These are phyloP conservation scores for Numenius arquata DNA, from an alignment of 2,113 vertebrate genomes.

Conservation along the genomic window DNA sequence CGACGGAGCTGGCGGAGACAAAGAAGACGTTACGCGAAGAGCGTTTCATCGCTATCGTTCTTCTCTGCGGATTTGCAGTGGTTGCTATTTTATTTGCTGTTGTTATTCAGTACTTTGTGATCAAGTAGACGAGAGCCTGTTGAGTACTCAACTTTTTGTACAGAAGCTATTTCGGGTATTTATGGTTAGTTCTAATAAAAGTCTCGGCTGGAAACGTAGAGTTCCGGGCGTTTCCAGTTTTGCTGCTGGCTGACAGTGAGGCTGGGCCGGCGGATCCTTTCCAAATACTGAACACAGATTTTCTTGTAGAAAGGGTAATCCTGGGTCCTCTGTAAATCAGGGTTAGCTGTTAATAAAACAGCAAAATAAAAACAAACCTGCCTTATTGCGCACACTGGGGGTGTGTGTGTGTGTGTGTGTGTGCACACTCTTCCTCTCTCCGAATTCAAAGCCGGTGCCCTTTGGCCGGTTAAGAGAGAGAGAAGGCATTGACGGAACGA, in stretches of 20 bases:
- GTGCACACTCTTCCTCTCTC: neutral
- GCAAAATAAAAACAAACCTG: neutral
- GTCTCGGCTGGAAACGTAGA: constrained; percentile 44
- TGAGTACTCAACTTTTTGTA: constrained; percentile 22
- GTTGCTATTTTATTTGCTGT: constrained; percentile 77
- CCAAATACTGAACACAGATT: neutral
- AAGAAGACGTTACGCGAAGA: constrained; percentile 65
- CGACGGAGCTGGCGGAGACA: neutral
- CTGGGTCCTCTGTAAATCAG: constrained; percentile 53
- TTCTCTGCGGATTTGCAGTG: constrained; percentile 73
- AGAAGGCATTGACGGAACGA: neutral
- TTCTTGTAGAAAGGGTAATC: constrained; percentile 43
- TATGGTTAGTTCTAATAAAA: constrained; percentile 58
- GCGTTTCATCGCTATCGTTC: constrained; percentile 66
- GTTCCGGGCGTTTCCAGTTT: constrained; percentile 19
- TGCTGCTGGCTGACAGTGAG: constrained; percentile 59
- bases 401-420: neutral
- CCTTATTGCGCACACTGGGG: neutral
- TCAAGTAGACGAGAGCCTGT: constrained; percentile 64
- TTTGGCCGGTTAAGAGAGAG: neutral
- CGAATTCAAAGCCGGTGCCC: neutral
- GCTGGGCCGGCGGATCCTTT: constrained; percentile 42
- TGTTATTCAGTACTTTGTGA: constrained; percentile 78
- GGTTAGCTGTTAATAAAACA: constrained; percentile 45
- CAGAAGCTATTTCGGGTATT: constrained; percentile 54